Base-by-base conservation (phyloP, 1,140 invertebrate genomes). In the Coenobita brevimanus region DNA sequence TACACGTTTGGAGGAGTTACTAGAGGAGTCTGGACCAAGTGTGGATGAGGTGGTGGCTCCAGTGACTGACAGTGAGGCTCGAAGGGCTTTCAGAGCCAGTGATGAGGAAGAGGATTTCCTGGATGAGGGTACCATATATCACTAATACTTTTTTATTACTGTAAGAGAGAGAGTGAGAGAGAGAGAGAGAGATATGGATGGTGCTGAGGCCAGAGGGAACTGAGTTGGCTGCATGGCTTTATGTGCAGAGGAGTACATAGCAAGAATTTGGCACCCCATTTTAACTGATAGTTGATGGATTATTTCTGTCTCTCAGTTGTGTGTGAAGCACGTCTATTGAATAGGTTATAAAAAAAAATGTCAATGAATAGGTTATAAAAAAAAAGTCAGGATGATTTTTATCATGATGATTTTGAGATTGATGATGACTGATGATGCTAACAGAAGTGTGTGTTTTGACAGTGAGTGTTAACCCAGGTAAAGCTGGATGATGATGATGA, bases 41-140 rank as follows among this genome's bases (percentile, higher is more conserved):
- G 50, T 90, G 62, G 73, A 89, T 67, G 91, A 91, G 30, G 93
- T 97, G 0, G 94, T 95, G 46, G 93, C 94, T 4, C 94, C 96
- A 90, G 94, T 97, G 0, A 93, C 94, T 0, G 97, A 98, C 92
- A 97, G 98, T 92, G 97, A 98, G 62, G 94, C 94, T 50, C 97
- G 96, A 89, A 95, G 95, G 81, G 97, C 98, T 90, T 93, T 99
- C 0, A 92, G 97, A 81, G 94, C 96, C 64, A 96, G 97, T 93
- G 98, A 99, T 91, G 98, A 99, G 92, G 97, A 99, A 91, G 99
- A 99, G 93, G 98, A 99, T 93, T 99, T 99, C 92, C 93, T 99
- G 6, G 98, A 99, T 93, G 98, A 99, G 95, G 96, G 97, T 97
- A 92, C 90, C 8, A 38, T n/a, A 50, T 30, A 6, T 30, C 24